Evolutionary conservation across 2,113 vertebrate species (phyloP).

Genomic region (Epinephelus moara): DNA sequence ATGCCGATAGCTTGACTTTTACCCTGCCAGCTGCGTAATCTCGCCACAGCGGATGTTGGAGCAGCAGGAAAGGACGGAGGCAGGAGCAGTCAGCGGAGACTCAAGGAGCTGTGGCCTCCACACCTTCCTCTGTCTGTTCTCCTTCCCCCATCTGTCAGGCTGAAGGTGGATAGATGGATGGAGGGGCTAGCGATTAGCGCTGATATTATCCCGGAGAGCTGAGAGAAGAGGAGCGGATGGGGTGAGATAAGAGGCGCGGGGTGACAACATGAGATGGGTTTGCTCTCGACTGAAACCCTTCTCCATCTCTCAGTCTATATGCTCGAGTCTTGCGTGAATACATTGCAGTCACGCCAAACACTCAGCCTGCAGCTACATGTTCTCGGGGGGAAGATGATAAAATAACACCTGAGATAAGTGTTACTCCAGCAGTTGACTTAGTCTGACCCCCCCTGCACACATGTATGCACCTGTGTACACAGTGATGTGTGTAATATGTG

Average conservation of each 20-base stretch:
- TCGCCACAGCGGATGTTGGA: conserved; percentile 9
- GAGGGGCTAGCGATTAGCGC: conserved; percentile 58
- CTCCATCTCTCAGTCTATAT: conserved; percentile 28
- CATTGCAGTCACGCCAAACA: conserved; percentile 16
- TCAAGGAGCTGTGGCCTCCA: conserved; percentile 14
- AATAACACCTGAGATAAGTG: conserved; percentile 78
- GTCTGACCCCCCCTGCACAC: conserved; percentile 43
- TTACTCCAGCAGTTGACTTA: conserved; percentile 63
- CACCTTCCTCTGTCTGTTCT: conserved; percentile 41
- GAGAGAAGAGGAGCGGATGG: conserved; percentile 40
- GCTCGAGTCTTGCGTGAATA: conserved; percentile 28
- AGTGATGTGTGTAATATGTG: conserved; percentile 23
- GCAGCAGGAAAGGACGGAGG: not conserved
- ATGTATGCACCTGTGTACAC: conserved; percentile 34
- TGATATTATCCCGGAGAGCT: conserved; percentile 58
- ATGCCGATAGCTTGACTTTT: conserved; percentile 32
- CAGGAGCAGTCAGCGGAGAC: conserved; percentile 23
- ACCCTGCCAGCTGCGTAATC: conserved; percentile 36
- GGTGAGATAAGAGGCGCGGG: conserved; percentile 62
- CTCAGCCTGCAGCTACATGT: conserved; percentile 32
- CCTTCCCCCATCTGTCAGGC: conserved; percentile 21
- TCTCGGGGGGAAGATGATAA: conserved; percentile 65
- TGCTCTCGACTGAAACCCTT: conserved; percentile 47
- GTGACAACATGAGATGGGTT: conserved; percentile 60
- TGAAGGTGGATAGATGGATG: conserved; percentile 51